A percentile compares a stretch with the other conserved stretches of the same genome.
Evolutionary conservation across 1,140 invertebrate genomes (phyloP).

Genomic region (Megathymus violae): DNA sequence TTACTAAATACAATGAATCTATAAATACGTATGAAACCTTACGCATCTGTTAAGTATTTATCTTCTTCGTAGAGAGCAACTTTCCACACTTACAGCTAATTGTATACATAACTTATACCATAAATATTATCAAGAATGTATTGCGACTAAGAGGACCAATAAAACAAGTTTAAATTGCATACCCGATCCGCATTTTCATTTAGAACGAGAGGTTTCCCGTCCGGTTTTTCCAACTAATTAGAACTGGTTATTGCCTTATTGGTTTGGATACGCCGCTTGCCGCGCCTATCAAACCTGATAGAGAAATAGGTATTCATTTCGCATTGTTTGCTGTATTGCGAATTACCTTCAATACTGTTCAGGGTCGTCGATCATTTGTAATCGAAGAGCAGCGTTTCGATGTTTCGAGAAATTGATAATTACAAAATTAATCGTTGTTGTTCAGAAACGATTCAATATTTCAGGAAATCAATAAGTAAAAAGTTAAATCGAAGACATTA

Average conservation of each 20-base stretch:
- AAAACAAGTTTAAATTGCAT: background rate
- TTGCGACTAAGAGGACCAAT: background rate
- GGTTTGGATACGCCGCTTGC: background rate
- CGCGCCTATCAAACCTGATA: background rate
- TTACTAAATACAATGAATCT: no score
- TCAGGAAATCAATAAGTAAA: no score
- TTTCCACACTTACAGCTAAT: no score
- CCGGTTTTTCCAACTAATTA: background rate
- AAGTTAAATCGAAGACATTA: no score
- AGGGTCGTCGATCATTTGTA: background rate
- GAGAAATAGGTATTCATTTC: background rate
- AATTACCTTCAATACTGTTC: background rate
- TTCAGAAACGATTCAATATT: no score
- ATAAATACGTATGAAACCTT: no score
- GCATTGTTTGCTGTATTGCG: background rate
- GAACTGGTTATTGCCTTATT: constrained; percentile 5
- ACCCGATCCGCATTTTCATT: background rate
- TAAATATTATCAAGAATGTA: no score
- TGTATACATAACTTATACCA: no score
- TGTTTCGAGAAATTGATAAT: background rate
- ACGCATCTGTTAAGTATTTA: no score
- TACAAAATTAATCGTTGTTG: no score
- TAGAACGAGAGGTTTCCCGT: background rate
- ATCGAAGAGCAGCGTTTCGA: background rate
- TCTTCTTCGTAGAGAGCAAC: no score